Evolutionary conservation across 2,113 vertebrate species (phyloP).

Genomic region (Sus scrofa): T2T-Sscrofa CM000813.6:33447001-33447500

Average conservation of each 20-base stretch:
- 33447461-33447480: neutral
- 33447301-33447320: neutral
- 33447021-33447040: neutral
- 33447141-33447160: neutral
- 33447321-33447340: neutral
- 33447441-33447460: neutral
- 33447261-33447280: neutral
- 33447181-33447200: neutral
- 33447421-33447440: neutral
- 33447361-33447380: neutral
- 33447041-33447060: neutral
- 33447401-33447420: neutral
- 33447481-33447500: neutral
- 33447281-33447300: slow-evolving; percentile 49
- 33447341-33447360: neutral
- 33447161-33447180: slow-evolving; percentile 28
- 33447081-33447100: neutral
- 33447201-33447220: neutral
- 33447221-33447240: neutral
- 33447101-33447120: slow-evolving; percentile 32
- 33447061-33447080: neutral
- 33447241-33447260: neutral
- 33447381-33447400: neutral
- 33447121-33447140: neutral
- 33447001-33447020: neutral